phyloP scores from a whole-genome alignment of 2,797 vertebrate genomes.

The Scarus forsteni region DNA sequence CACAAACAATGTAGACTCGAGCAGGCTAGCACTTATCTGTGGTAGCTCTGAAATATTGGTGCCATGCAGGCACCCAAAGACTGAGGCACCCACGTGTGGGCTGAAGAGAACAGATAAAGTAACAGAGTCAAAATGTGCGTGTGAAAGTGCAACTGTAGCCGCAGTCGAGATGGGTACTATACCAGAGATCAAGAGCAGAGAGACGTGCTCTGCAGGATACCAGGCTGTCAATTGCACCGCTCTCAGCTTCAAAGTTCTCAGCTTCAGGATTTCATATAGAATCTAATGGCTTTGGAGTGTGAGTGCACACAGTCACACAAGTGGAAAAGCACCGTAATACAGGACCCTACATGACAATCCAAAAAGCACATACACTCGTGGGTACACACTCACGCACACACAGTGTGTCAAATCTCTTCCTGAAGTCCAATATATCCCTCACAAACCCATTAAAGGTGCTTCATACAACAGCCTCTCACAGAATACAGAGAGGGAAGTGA shows the following conservation, averaged over 20 bases:
- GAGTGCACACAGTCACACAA: conserved; percentile 73
- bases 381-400: conserved; percentile 29
- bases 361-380: conserved; percentile 64
- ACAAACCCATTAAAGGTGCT: conserved; percentile 82
- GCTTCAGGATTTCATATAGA: conserved; percentile 78
- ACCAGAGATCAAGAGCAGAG: conserved; percentile 68
- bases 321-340: conserved; percentile 75
- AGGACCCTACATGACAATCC: conserved; percentile 77
- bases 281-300: conserved; percentile 83
- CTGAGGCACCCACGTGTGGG: conserved; percentile 57
- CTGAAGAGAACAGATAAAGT: conserved; percentile 67
- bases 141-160: conserved; percentile 71
- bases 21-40: conserved; percentile 32
- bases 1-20: conserved; percentile 49
- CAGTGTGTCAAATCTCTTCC: conserved; percentile 69
- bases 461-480: conserved; percentile 80
- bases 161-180: conserved; percentile 58
- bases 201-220: conserved; percentile 69
- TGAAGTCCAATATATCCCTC: conserved; percentile 79
- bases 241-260: conserved; percentile 78
- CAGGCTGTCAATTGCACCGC: conserved; percentile 72
- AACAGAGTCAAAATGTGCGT: conserved; percentile 62
- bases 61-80: conserved; percentile 28
- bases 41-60: conserved; percentile 40
- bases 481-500: conserved; percentile 64